phyloP scores from a whole-genome alignment of 37 sponge, comb jelly and placozoan species.

The Halichondria panicea region DNA sequence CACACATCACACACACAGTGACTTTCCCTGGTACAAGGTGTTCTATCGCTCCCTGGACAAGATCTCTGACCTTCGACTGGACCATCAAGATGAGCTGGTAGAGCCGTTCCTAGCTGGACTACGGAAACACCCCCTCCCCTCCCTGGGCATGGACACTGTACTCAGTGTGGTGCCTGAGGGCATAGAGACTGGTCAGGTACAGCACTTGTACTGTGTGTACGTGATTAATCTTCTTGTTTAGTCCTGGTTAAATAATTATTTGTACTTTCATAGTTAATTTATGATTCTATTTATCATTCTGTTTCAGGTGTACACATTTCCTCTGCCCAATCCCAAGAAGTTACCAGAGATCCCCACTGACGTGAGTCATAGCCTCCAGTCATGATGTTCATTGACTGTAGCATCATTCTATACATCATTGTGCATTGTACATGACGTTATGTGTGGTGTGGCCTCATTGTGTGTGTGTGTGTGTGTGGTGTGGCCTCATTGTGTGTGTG shows the following conservation, averaged over 20 bases:
- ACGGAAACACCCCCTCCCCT: conserved; percentile 40
- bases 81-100: conserved; percentile 54
- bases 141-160: conserved; percentile 16
- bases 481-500: too few species aligned
- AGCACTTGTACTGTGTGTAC: neutral
- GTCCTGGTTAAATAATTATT: neutral
- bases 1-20: too few species aligned
- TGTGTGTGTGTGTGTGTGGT: too few species aligned
- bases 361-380: conserved; percentile 41
- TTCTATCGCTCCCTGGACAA: conserved; percentile 72
- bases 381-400: neutral
- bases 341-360: conserved; percentile 66
- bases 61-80: conserved; percentile 35
- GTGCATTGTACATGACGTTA: too few species aligned
- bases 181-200: conserved; percentile 17
- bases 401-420: too few species aligned
- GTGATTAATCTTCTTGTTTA: neutral
- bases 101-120: conserved; percentile 43
- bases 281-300: neutral
- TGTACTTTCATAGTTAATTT: neutral
- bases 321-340: conserved; percentile 58
- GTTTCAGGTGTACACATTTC: conserved; percentile 41
- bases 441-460: too few species aligned
- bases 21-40: conserved; percentile 80
- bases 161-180: conserved; percentile 47